These are phyloP conservation scores for Harpegnathos saltator DNA, from an alignment of 1,140 invertebrate genomes.

Conservation along the genomic window DNA sequence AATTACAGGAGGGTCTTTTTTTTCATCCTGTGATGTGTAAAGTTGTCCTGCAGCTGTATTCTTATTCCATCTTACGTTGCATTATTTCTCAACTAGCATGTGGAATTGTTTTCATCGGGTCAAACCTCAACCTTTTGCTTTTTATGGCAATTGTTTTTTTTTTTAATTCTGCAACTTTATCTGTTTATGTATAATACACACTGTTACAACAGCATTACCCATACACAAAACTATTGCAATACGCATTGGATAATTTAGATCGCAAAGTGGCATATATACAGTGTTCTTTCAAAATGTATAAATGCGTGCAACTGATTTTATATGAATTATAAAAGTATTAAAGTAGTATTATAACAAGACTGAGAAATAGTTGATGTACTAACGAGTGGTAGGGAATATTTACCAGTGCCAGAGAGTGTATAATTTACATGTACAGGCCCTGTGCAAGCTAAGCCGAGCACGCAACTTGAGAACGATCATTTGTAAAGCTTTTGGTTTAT, in stretches of 20 bases:
- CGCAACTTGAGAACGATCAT: constrained; percentile 16
- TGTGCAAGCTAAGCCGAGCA: neutral
- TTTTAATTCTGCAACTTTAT: constrained; percentile 38
- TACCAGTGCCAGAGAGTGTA: constrained; percentile 61
- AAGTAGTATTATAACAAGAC: constrained; percentile 83
- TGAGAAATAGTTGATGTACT: constrained; percentile 74
- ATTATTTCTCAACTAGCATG: constrained; percentile 23
- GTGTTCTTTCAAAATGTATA: constrained; percentile 54
- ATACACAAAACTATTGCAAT: constrained; percentile 41
- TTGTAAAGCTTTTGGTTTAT: constrained; percentile 1
- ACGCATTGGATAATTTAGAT: constrained; percentile 40
- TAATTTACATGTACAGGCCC: constrained; percentile 51
- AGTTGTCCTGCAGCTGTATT: constrained; percentile 25
- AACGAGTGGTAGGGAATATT: constrained; percentile 64
- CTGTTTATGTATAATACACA: constrained; percentile 13
- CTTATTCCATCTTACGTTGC: constrained; percentile 39
- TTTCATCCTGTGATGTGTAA: neutral
- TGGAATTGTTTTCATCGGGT: constrained; percentile 55
- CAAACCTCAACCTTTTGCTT: constrained; percentile 29
- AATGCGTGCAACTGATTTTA: constrained; percentile 57
- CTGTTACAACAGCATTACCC: constrained; percentile 35
- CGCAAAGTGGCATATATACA: constrained; percentile 2
- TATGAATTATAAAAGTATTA: constrained; percentile 77
- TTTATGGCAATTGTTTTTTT: constrained; percentile 25
- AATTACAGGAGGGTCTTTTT: neutral